Conservation (phyloP, 2,113 vertebrate species). For the Oceanites oceanicus region DNA sequence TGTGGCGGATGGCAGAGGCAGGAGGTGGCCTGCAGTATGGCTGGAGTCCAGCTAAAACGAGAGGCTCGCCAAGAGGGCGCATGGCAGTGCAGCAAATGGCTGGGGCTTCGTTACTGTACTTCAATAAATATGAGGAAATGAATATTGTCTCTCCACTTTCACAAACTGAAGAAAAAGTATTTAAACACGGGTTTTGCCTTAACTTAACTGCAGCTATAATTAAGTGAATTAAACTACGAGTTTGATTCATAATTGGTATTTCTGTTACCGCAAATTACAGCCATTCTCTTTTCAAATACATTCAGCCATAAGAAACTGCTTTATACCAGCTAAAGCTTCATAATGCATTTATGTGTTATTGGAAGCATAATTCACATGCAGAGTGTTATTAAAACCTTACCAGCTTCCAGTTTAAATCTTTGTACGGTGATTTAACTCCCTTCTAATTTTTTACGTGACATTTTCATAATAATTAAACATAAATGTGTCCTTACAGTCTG, state of each 20-base stretch:
- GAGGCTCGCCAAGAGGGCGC: too few species aligned
- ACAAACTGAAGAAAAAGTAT: neutral
- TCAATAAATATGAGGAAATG: neutral
- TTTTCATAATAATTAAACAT: constrained; percentile 23
- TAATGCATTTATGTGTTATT: constrained; percentile 31
- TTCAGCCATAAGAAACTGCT: neutral
- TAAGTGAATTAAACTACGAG: neutral
- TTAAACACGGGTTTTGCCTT: constrained; percentile 1
- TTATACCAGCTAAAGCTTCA: neutral
- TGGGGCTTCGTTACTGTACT: neutral
- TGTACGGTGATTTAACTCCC: neutral
- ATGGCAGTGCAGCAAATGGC: accelerated
- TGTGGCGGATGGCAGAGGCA: neutral
- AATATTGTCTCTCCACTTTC: neutral
- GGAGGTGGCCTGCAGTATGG: neutral
- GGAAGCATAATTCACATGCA: constrained; percentile 1
- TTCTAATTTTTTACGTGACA: neutral
- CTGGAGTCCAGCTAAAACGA: neutral
- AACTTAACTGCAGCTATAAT: neutral
- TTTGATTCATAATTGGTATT: constrained; percentile 18
- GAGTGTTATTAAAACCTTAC: constrained; percentile 22
- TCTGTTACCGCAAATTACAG: constrained; percentile 13
- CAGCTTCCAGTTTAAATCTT: constrained; percentile 27
- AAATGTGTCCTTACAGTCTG: neutral
- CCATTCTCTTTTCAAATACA: neutral